Base-by-base conservation (phyloP, 2,888 invertebrate species). In the Agonopterix arenella region DNA sequence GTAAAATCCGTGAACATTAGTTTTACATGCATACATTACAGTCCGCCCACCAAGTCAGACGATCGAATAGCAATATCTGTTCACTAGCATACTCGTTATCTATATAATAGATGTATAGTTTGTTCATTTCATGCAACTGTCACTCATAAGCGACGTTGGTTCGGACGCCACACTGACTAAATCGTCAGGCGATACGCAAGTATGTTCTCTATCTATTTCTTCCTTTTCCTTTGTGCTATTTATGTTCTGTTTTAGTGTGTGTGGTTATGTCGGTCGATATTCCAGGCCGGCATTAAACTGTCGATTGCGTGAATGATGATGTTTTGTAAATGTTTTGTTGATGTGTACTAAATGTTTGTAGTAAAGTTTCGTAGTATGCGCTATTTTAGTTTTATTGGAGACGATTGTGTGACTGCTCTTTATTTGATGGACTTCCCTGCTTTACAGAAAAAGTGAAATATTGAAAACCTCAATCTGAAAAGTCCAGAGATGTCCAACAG, bases 41-140 rank as follows among this genome's bases (percentile, higher is more conserved):
- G 49, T 41, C 50, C 45, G 45, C 56, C 52, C 42, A 49, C 52
- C 52, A 52, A 47, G 49, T 52, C 52, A 47, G 52, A 52, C 41
- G 13, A 45, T 42, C 28, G 49, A 49, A 52, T 45, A 50, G 52
- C 49, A 52, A 38, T 52, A 50, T 45, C 41, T 51, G 48, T 56
- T 57, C 51, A 50, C 41, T 54, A 54, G 52, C 37, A 28, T 45
- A 54, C 54, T 51, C 43, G 51, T 56, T 56, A 55, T 66, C 68
- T 73, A 73, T 83, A 79, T 85, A 83, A 84, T 82, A 84, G 85
- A 77, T 80, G 79, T 81, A 83, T 85, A 89, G 88, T 89, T 89
- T 88, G 88, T 89, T 79, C 86, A 89, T 88, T 89, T 89, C 88
- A 89, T 89, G 88, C 88, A 88, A 86, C 88, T 89, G 66, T 86